A percentile compares a stretch with the other conserved stretches of the same genome.
Evolutionary conservation across 2,113 vertebrate genomes (phyloP).

Genomic region (Hyla sarda): DNA sequence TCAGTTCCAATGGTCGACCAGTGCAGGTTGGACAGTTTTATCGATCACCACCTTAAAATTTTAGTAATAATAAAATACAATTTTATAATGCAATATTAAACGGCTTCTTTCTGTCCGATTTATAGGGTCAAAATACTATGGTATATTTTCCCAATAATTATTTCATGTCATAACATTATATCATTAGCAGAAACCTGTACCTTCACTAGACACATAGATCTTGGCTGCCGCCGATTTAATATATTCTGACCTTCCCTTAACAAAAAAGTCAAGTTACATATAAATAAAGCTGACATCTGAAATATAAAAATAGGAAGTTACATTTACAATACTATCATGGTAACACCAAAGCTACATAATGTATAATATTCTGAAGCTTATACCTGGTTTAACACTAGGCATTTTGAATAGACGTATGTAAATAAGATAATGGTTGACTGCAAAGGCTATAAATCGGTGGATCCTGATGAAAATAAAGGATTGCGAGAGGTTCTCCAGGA

Average conservation of each 20-base stretch:
- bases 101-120: conserved; percentile 1
- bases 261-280: conserved; percentile 19
- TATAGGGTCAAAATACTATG: not conserved
- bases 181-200: conserved; percentile 23
- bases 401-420: conserved; percentile 6
- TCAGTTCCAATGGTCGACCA: conserved; percentile 33
- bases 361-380: conserved; percentile 25
- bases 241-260: conserved; percentile 10
- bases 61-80: conserved; percentile 15
- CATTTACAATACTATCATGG: conserved; percentile 52
- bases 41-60: conserved; percentile 17
- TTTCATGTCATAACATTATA: conserved; percentile 21
- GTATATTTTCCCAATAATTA: not conserved
- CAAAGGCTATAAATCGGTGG: not conserved
- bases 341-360: conserved; percentile 27
- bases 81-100: not conserved
- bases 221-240: not conserved
- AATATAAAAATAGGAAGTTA: conserved; percentile 55
- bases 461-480: not conserved
- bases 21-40: conserved; percentile 18
- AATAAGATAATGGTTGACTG: not conserved
- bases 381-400: not conserved
- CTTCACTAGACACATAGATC: not conserved
- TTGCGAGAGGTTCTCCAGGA: not conserved
- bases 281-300: conserved; percentile 49